Base-by-base conservation (phyloP, 2,797 vertebrate species). In the Leptodactylus fallax region DNA sequence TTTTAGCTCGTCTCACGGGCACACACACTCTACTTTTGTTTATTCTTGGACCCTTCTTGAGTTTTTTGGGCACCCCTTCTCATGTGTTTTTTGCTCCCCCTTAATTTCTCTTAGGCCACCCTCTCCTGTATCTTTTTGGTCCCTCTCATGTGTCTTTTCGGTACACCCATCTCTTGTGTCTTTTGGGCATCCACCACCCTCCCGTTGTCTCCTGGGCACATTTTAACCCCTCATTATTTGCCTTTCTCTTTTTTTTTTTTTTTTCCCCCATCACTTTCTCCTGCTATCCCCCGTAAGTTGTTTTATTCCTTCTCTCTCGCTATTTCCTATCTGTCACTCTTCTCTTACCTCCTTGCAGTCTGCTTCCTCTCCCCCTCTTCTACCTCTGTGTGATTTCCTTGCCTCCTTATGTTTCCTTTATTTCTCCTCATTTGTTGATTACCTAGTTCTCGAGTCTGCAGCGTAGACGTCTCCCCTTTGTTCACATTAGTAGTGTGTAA, bases 401-500 rank as follows among this genome's bases (percentile, higher is more conserved):
- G 10, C 16, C 25, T 61, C 79, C 16, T 61, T 21, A 19, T 47
- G 25, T 61, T 58, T 58, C n/a, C n/a, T n/a, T 61, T 21, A 9
- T 65, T 60, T 36, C 5, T 12, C 53, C 45, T 63, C 25, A 49
- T 53, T 45, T 80, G 61, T 56, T 86, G 55, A 89, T 86, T 56
- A 60, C 69, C n/a, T 67, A 14, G 5, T 55, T 61, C 69, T 23
- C 25, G 47, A n/a, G 71, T 60, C 60, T 47, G 21, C 61, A 65
- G 61, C 60, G 1, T 81, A 58, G 72, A 67, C 71, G 88, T 21
- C 36, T 69, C n/a, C 63, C 76, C 84, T 83, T 53, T 49, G 60
- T 78, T 79, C 84, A 53, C 47, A 2, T 65, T 85, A 89, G 83
- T 83, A 16, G 45, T 11, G 56, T 86, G 25, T 86, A 83, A 86